Percentiles rank a stretch among this genome's conserved stretches.
These are phyloP conservation scores for Pseudomyrmex concolor DNA, from an alignment of 1,140 invertebrate species.

Conservation along the genomic window DNA sequence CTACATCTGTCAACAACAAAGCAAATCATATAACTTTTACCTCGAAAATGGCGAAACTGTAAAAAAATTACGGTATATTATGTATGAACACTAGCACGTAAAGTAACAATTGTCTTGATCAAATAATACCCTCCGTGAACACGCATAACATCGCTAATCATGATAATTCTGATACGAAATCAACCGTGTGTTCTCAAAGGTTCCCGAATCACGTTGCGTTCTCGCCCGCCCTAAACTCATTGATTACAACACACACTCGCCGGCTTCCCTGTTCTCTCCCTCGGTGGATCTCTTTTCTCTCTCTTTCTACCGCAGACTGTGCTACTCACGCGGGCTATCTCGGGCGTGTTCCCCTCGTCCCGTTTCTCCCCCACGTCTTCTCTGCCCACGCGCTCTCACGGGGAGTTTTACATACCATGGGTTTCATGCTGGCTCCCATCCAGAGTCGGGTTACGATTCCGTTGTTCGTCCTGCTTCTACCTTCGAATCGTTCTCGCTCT, in stretches of 20 bases:
- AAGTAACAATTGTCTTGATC: background rate
- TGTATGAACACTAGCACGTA: background rate
- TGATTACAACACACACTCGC: conserved; percentile 69
- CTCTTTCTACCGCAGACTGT: background rate
- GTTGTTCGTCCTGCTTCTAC: conserved; percentile 59
- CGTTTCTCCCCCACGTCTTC: conserved; percentile 28
- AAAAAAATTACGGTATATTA: background rate
- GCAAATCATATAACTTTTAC: background rate
- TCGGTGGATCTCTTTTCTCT: conserved; percentile 1
- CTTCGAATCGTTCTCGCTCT: conserved; percentile 11
- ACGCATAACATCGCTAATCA: conserved; percentile 36
- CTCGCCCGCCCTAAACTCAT: conserved; percentile 63
- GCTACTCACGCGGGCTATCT: conserved; percentile 67
- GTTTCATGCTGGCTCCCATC: conserved; percentile 77
- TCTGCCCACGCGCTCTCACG: conserved; percentile 62
- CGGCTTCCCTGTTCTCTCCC: conserved; percentile 46
- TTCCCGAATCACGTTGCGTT: conserved; percentile 43
- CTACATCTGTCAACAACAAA: background rate
- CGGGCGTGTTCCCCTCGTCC: conserved; percentile 47
- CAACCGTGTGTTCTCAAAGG: conserved; percentile 49
- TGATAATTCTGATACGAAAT: conserved; percentile 40
- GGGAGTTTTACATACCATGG: conserved; percentile 79
- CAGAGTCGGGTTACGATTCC: conserved; percentile 78
- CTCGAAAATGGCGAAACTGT: background rate
- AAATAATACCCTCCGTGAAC: background rate